phyloP scores from a whole-genome alignment of 2,113 vertebrate genomes.

The Onychostruthus taczanowskii region DNA sequence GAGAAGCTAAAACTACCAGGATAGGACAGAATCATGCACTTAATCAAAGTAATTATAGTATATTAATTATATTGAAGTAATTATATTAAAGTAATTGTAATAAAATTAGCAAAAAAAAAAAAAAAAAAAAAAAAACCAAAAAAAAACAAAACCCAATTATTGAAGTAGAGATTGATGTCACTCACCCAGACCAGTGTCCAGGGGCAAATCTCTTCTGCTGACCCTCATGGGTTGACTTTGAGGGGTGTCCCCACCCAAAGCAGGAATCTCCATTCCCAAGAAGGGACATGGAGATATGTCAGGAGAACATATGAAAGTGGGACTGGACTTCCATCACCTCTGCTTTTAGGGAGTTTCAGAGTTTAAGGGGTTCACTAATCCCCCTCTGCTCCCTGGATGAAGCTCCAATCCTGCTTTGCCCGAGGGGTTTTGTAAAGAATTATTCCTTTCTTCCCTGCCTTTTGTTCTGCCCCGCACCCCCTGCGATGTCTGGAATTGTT shows the following conservation, averaged over 20 bases:
- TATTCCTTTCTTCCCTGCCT: neutral
- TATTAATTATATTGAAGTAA: neutral
- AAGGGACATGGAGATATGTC: rapidly evolving
- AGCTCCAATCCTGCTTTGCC: neutral
- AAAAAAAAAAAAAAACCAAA: too few species aligned
- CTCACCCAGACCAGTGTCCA: neutral
- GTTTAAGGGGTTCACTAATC: neutral
- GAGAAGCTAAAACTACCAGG: neutral
- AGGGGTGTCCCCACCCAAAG: too few species aligned
- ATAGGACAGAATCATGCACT: rapidly evolving
- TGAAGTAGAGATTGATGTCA: neutral
- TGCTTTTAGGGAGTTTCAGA: neutral
- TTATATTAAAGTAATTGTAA: neutral
- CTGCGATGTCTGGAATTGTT: neutral
- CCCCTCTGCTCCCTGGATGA: neutral
- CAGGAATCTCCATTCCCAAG: neutral
- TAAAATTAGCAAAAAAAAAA: neutral
- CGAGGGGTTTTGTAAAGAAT: rapidly evolving
- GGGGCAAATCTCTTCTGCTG: neutral
- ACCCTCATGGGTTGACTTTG: neutral
- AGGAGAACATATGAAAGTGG: rapidly evolving
- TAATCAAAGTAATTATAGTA: neutral
- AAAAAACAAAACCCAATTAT: neutral
- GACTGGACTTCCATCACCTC: neutral
- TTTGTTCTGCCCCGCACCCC: neutral